Conservation (phyloP, 1,140 invertebrate genomes). For the Drosophila parvula region DNA sequence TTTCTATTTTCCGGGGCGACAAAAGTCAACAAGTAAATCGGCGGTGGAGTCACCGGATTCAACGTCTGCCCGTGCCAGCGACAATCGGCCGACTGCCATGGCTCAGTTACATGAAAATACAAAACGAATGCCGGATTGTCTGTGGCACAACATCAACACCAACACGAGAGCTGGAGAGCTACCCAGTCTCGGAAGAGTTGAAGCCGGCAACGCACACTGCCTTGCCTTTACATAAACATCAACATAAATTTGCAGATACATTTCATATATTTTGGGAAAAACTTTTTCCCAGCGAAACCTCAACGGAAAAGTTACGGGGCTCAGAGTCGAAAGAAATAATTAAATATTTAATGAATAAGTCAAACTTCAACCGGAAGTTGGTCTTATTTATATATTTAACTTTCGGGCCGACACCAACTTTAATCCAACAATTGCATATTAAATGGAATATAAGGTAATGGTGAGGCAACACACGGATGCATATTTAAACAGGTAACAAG, state of each 20-base stretch:
- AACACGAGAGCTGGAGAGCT: conserved; percentile 16
- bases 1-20: neutral
- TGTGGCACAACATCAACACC: conserved; percentile 27
- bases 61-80: conserved; percentile 53
- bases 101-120: conserved; percentile 19
- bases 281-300: conserved; percentile 15
- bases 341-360: conserved; percentile 43
- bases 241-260: conserved; percentile 10
- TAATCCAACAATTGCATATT: neutral
- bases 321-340: conserved; percentile 38
- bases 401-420: conserved; percentile 9
- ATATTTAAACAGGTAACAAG: neutral
- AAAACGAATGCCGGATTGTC: conserved; percentile 23
- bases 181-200: conserved; percentile 36
- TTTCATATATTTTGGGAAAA: conserved; percentile 26
- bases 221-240: conserved; percentile 20
- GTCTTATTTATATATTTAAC: conserved; percentile 18
- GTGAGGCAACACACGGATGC: neutral
- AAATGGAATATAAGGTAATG: neutral
- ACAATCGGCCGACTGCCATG: conserved; percentile 54
- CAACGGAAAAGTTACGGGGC: conserved; percentile 26
- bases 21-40: conserved; percentile 21
- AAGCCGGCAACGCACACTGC: conserved; percentile 24
- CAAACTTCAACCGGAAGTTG: conserved; percentile 33
- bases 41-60: conserved; percentile 11